These are phyloP conservation scores for Nothoprocta pentlandii DNA, from an alignment of 2,113 vertebrate species.

Conservation along the genomic window DNA sequence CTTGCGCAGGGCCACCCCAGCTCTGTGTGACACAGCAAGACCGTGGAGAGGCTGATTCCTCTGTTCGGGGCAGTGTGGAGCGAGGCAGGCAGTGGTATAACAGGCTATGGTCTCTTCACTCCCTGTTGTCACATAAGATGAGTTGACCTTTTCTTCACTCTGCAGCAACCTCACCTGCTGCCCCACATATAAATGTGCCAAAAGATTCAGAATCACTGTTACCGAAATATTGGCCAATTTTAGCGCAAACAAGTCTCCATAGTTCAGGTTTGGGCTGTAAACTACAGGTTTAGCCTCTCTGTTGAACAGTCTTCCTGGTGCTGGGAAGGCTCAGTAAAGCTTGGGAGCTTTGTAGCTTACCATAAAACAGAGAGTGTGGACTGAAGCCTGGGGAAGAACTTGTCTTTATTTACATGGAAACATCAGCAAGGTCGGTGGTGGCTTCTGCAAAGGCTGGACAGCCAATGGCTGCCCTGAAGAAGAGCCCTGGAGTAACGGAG, in stretches of 20 bases:
- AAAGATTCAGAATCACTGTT: background rate
- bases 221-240: background rate
- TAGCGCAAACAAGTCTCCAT: background rate
- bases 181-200: background rate
- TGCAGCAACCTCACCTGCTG: slow-evolving; percentile 6
- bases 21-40: background rate
- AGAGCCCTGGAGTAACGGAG: slow-evolving; percentile 27
- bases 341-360: background rate
- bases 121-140: background rate
- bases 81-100: background rate
- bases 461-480: slow-evolving; percentile 13
- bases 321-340: background rate
- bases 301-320: background rate
- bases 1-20: background rate
- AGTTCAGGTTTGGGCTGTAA: background rate
- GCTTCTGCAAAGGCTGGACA: slow-evolving; percentile 12
- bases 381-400: background rate
- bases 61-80: background rate
- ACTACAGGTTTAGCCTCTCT: background rate
- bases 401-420: slow-evolving; percentile 3
- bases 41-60: background rate
- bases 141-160: background rate
- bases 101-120: background rate
- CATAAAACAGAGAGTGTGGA: background rate
- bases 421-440: background rate